A percentile compares a stretch with the other conserved stretches of the same genome.
Conservation (phyloP, 2,797 vertebrate genomes). For the Mormyrops boulengeri region DNA sequence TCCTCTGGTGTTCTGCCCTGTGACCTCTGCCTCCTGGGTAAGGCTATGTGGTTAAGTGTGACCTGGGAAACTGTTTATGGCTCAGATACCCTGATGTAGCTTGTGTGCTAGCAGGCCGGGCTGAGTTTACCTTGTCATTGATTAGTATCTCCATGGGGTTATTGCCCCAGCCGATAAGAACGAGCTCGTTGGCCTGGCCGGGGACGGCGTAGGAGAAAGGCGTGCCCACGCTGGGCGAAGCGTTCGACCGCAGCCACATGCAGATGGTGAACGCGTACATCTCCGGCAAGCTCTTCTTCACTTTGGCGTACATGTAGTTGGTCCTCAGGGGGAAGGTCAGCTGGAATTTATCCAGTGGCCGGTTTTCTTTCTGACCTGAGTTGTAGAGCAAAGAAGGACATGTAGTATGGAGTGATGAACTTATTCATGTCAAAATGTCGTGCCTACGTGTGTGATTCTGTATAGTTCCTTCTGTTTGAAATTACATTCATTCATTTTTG, state of each 20-base stretch:
- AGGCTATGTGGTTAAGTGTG: background rate
- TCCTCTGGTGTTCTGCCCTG: background rate
- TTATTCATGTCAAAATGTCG: background rate
- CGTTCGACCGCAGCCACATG: constrained; percentile 95
- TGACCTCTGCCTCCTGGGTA: background rate
- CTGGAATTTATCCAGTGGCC: constrained; percentile 90
- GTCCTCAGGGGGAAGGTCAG: constrained; percentile 89
- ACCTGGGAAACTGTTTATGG: background rate
- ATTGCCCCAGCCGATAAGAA: constrained; percentile 96
- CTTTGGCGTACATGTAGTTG: constrained; percentile 98
- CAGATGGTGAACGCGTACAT: constrained; percentile 95
- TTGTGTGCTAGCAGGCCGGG: background rate
- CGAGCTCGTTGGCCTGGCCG: constrained; percentile 90
- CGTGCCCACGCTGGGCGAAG: constrained; percentile 88
- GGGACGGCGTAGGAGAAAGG: constrained; percentile 94
- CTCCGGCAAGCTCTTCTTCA: constrained; percentile 89
- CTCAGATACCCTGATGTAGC: background rate
- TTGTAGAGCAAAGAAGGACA: background rate
- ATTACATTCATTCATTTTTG: background rate
- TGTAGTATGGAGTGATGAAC: background rate
- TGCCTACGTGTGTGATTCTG: background rate
- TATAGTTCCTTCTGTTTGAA: background rate
- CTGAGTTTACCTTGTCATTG: constrained; percentile 80
- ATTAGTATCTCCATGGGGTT: constrained; percentile 98
- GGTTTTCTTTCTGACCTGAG: constrained; percentile 85